A percentile compares a stretch with the other conserved stretches of the same genome.
These are phyloP conservation scores for Argyresthia albistria DNA, from an alignment of 2,888 invertebrate genomes.

Conservation along the genomic window DNA sequence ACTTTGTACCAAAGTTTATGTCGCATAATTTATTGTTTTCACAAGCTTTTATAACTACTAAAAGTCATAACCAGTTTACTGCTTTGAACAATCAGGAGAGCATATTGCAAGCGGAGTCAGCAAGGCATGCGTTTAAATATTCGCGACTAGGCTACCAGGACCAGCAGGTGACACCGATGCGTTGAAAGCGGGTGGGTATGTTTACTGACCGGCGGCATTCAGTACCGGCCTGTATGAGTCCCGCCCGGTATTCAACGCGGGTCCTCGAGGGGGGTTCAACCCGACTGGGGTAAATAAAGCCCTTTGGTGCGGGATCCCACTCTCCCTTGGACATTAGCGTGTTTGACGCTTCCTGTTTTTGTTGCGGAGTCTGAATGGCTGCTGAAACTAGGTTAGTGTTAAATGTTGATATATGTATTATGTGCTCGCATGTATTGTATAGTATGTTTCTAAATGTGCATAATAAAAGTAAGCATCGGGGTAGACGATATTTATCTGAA, in stretches of 20 bases:
- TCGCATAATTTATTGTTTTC: no score
- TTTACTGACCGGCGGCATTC: constrained; percentile 51
- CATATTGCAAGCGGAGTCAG: no score
- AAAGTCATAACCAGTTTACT: no score
- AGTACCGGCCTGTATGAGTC: constrained; percentile 37
- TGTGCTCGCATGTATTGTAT: no score
- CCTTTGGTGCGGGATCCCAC: not conserved
- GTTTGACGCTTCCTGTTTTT: not conserved
- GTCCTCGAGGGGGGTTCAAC: constrained; percentile 14
- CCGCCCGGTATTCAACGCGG: constrained; percentile 49
- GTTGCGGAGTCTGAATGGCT: no score
- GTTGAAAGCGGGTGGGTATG: constrained; percentile 34
- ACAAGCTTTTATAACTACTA: no score
- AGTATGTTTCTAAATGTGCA: no score
- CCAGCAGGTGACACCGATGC: constrained; percentile 53
- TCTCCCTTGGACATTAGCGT: not conserved
- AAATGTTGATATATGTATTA: no score
- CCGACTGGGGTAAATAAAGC: constrained; percentile 35
- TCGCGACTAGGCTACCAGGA: constrained; percentile 24
- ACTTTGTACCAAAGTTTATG: no score
- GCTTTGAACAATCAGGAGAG: constrained; percentile 9
- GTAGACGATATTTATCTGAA: no score
- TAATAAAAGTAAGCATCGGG: no score
- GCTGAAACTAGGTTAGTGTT: no score
- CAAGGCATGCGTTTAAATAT: constrained; percentile 4